Conservation (phyloP, 2,888 invertebrate species). For the Conops quadrifasciatus region DNA sequence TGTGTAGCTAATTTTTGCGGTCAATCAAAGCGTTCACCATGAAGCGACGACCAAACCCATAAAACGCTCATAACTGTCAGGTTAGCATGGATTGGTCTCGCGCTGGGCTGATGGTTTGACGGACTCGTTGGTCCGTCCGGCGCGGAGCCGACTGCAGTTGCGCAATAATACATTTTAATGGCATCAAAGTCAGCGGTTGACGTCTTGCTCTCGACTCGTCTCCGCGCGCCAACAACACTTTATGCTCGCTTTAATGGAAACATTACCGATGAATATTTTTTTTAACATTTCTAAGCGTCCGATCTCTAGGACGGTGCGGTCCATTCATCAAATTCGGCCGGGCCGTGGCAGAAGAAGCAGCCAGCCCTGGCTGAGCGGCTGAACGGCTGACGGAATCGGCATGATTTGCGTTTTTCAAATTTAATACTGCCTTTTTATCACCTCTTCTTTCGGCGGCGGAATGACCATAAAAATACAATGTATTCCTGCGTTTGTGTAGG, state of each 20-base stretch:
- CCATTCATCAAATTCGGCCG: constrained; percentile 28
- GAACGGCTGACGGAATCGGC: constrained; percentile 11
- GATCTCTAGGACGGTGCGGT: not conserved
- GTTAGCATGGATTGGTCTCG: constrained; percentile 13
- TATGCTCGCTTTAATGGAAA: constrained; percentile 28
- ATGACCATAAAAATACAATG: constrained; percentile 16
- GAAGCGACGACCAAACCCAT: constrained; percentile 33
- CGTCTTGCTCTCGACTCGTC: not conserved
- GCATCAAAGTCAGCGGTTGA: not conserved
- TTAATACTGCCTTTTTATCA: constrained; percentile 24
- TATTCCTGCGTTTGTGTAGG: not conserved
- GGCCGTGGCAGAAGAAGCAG: constrained; percentile 6
- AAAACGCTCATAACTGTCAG: constrained; percentile 27
- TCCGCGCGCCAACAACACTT: not conserved
- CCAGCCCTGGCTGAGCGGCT: not conserved
- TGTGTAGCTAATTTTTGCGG: constrained; percentile 33
- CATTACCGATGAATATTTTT: constrained; percentile 20
- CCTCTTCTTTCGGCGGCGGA: constrained; percentile 10
- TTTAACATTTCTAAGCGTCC: constrained; percentile 1
- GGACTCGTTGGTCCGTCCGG: not conserved
- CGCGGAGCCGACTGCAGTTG: not conserved
- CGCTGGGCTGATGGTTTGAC: not conserved
- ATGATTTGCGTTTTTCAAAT: constrained; percentile 31
- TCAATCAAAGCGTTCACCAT: constrained; percentile 33
- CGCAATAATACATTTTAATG: too few relatives aligned